phyloP scores from a whole-genome alignment of 64 coral and sea anemone genomes.

The Actinia equina region DNA sequence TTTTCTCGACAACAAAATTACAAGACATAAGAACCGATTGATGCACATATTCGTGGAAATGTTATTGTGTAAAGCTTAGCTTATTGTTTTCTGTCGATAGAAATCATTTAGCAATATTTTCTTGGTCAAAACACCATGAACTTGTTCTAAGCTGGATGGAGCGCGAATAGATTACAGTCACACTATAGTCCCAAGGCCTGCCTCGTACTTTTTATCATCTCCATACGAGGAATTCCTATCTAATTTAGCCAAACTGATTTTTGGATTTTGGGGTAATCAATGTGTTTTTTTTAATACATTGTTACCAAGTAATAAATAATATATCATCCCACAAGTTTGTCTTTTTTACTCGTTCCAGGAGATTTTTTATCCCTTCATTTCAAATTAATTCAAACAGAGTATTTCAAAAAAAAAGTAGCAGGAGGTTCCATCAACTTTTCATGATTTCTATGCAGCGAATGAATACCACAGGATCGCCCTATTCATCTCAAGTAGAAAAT shows the following conservation, averaged over 20 bases:
- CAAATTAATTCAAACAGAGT: neutral
- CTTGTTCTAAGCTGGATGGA: too few relatives aligned
- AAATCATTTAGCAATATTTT: too few relatives aligned
- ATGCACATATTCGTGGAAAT: too few relatives aligned
- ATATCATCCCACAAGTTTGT: neutral
- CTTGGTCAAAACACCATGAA: too few relatives aligned
- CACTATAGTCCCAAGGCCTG: too few relatives aligned
- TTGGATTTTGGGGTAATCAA: neutral
- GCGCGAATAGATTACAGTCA: too few relatives aligned
- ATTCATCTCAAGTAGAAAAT: neutral
- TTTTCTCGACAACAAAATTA: neutral
- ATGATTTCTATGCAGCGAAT: neutral
- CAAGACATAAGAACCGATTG: neutral
- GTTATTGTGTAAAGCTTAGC: too few relatives aligned
- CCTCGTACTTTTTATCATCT: neutral
- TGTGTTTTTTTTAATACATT: neutral
- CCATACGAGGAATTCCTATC: neutral
- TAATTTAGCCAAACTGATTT: too few relatives aligned
- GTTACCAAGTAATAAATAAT: conserved; percentile 4
- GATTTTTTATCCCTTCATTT: neutral
- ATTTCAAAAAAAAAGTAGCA: neutral
- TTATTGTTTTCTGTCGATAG: too few relatives aligned
- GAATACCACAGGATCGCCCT: neutral
- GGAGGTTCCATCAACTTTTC: neutral
- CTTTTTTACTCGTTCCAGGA: neutral